Evolutionary conservation across 2,888 invertebrate species (phyloP), one percentile per base, ranked within the genome.

Genomic region (Himalopsyche japonica): DNA sequence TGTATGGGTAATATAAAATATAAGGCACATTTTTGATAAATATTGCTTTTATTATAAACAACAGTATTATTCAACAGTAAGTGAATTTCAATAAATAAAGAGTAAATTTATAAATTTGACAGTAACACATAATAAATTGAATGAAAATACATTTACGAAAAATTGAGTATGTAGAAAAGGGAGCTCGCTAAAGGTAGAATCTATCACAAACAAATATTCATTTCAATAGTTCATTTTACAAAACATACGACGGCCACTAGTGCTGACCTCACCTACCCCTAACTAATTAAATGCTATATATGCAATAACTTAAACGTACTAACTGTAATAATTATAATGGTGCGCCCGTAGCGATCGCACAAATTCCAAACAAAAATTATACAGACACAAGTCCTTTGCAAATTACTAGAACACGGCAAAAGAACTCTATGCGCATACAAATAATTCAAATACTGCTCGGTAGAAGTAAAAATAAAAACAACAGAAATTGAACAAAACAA

Each of bases 121-220:
- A 79, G 79, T 81, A 82, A 82, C 81, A 80, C 80, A 81, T 76
- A 84, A 10, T 88, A 88, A 85, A 88, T 86, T 87, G 87, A 86
- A 85, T 87, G 81, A 86, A 86, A 87, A 87, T 85, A 87, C 88
- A 84, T 87, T 88, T 86, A 88, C 87, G 87, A 81, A 83, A 87
- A 86, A 87, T 86, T 87, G 87, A 88, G 87, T 88, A 88, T 87
- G 88, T 87, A 87, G 87, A 88, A 88, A 87, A 88, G 82, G 82
- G 80, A 82, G 82, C 76, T 77, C 24, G 24, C 76, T 85, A 77
- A 76, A 82, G 82, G 77, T 64, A 82, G 27, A 80, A 24, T 82
- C 82, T 82, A 82, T 82, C 82, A 85, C 82, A 85, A 85, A 85
- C 84, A 85, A 84, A 85, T 70, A 70, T 43, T 43, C 43, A 43